Evolutionary conservation across 2,888 invertebrate species (phyloP), one percentile per base, ranked within the genome.

Genomic region (Smittia sp.): DNA sequence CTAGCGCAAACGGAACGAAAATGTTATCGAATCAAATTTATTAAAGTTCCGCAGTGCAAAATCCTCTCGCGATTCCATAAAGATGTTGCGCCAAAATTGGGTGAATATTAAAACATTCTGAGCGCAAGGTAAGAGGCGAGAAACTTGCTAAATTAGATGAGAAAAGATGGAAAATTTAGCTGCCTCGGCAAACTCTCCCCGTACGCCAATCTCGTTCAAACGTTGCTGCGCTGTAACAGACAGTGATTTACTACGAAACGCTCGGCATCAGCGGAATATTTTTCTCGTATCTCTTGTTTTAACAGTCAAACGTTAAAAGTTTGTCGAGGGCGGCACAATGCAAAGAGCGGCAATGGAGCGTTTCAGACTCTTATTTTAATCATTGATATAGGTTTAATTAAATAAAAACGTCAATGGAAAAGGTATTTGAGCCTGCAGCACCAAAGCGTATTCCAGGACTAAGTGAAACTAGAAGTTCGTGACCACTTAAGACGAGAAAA

Each of bases 341-440:
- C 6, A 46, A 32, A 32, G 32, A 32, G 9, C 2, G 46, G 46
- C 11, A 46, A 46, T 46, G 46, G n/a, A 46, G n/a, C 46, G 4
- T 46, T 46, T 11, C n/a, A n/a, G 20, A 18, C 20, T 58, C 22
- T 58, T 18, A 18, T 22, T 58, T 58, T 22, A 58, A 18, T 58
- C 58, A 58, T 18, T 58, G 20, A 58, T 58, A 58, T 58, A 22
- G 58, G 58, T 58, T 22, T 18, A 58, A 58, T 58, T 58, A 58
- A 58, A 18, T 58, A 3, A 22, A 58, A 58, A 18, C n/a, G 58
- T 46, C 46, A 46, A 9, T 46, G 46, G n/a, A 46, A 46, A 11
- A 46, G 15, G 46, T 15, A 11, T 11, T 46, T n/a, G n/a, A 46
- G 46, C 9, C 4, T 32, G 4, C 4, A 9, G 9, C 32, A 32